These are phyloP conservation scores for Luehdorfia chinensis DNA, from an alignment of 1,140 invertebrate genomes.

Conservation along the genomic window DNA sequence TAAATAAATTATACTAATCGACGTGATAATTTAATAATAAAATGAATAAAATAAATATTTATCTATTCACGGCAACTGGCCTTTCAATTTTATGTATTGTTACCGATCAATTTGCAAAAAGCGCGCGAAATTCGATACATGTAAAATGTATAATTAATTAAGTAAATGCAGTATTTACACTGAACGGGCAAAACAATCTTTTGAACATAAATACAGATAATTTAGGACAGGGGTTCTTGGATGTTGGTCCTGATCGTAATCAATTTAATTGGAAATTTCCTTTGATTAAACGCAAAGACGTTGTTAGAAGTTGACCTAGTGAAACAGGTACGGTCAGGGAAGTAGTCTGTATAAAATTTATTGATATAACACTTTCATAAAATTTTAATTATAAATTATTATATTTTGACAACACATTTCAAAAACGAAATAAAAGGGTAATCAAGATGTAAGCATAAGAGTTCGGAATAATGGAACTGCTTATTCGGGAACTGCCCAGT, in stretches of 20 bases:
- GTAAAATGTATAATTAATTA: background rate
- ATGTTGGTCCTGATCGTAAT: constrained; percentile 26
- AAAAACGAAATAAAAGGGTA: too few species aligned
- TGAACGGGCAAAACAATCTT: constrained; percentile 3
- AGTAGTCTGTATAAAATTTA: too few species aligned
- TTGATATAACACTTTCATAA: background rate
- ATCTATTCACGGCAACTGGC: too few species aligned
- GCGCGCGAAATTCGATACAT: background rate
- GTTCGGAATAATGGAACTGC: too few species aligned
- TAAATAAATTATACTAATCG: too few species aligned
- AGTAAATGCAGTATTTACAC: constrained; percentile 11
- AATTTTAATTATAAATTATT: background rate
- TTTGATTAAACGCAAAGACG: constrained; percentile 76
- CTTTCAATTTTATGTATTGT: too few species aligned
- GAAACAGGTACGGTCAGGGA: constrained; percentile 44
- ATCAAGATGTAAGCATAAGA: too few species aligned
- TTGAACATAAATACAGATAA: constrained; percentile 13
- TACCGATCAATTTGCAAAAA: too few species aligned
- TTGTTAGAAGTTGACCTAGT: constrained; percentile 75
- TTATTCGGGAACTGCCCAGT: too few species aligned
- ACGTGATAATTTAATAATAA: too few species aligned
- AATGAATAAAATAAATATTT: too few species aligned
- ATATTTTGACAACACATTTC: background rate
- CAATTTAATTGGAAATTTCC: constrained; percentile 76
- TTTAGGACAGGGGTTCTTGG: background rate